Conservation (phyloP, 2,797 vertebrate species). For the Coregonus ussuriensis region DNA sequence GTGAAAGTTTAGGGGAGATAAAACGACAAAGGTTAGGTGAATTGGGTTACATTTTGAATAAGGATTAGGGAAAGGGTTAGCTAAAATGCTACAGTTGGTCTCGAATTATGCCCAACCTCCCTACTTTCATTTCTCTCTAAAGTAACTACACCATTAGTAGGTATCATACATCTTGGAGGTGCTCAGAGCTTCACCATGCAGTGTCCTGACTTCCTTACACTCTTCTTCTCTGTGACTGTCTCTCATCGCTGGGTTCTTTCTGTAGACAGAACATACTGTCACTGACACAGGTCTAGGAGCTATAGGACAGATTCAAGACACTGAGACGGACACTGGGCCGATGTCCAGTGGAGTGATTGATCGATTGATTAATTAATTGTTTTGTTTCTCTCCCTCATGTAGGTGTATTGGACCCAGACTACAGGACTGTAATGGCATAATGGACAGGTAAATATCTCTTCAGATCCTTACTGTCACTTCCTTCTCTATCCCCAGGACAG, state of each 20-base stretch:
- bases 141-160: no score
- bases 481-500: neutral
- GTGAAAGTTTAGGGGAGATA: no score
- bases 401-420: constrained; percentile 93
- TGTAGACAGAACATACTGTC: neutral
- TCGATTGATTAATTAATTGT: neutral
- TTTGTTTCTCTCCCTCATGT: constrained; percentile 16
- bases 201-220: neutral
- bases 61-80: no score
- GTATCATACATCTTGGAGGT: no score
- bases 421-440: constrained; percentile 96
- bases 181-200: no score
- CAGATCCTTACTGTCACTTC: constrained; percentile 11
- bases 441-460: constrained; percentile 90
- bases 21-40: no score
- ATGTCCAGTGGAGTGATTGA: neutral
- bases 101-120: no score
- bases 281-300: no score
- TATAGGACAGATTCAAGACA: neutral
- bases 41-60: no score
- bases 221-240: neutral
- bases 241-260: neutral
- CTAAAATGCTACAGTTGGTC: no score
- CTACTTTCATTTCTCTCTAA: no score
- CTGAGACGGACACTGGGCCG: neutral